Conservation (phyloP, 1,140 invertebrate genomes). For the Bombus confusus region DNA sequence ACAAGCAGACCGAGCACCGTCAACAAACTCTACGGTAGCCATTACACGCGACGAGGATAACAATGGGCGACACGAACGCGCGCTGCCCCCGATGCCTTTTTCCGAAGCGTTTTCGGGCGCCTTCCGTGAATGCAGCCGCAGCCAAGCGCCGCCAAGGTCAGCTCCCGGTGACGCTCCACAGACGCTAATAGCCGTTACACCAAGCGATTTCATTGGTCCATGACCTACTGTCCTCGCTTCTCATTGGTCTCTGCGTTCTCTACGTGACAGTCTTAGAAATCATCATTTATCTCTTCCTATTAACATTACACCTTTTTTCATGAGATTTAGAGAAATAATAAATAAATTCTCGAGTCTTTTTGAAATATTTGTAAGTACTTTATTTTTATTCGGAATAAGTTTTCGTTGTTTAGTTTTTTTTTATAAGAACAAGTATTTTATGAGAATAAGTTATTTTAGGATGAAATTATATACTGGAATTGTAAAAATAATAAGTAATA, state of each 20-base stretch:
- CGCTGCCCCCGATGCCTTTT: slow-evolving; percentile 61
- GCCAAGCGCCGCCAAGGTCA: slow-evolving; percentile 62
- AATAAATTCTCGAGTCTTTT: background rate
- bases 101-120: slow-evolving; percentile 67
- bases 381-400: background rate
- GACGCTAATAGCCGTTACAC: slow-evolving; percentile 26
- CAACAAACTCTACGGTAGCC: slow-evolving; percentile 74
- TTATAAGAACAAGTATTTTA: too few relatives aligned
- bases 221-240: background rate
- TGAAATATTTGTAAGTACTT: background rate
- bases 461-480: background rate
- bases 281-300: slow-evolving; percentile 10
- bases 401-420: background rate
- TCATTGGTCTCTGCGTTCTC: background rate
- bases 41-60: slow-evolving; percentile 78
- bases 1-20: slow-evolving; percentile 62
- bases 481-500: background rate
- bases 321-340: background rate
- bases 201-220: slow-evolving; percentile 32
- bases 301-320: background rate
- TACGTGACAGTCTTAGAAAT: background rate
- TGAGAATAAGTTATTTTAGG: too few relatives aligned
- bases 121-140: slow-evolving; percentile 59
- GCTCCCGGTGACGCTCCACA: slow-evolving; percentile 23
- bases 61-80: slow-evolving; percentile 73